Conservation (phyloP, 1,140 invertebrate species). For the Bombus affinis region DNA sequence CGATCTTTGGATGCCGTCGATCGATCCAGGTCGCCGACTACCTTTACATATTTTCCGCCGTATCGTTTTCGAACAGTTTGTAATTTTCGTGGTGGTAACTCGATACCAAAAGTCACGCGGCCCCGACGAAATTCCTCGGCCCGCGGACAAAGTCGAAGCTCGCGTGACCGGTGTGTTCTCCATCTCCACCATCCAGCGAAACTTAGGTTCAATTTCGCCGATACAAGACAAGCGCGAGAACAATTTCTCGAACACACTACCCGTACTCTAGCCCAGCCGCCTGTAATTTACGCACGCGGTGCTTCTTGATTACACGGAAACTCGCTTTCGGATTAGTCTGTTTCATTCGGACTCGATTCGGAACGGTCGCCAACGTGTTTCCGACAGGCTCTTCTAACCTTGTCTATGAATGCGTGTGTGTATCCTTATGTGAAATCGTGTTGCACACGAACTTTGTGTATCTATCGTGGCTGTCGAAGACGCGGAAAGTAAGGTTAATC, state of each 20-base stretch:
- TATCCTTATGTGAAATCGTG: constrained; percentile 15
- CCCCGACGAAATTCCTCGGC: not conserved
- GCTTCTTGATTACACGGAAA: not conserved
- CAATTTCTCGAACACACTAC: not conserved
- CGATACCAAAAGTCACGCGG: constrained; percentile 10
- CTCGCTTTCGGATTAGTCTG: not conserved
- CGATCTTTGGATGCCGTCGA: constrained; percentile 1
- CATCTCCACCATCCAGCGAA: constrained; percentile 7
- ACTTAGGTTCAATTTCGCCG: not conserved
- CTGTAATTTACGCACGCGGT: not conserved
- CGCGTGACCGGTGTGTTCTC: constrained; percentile 22
- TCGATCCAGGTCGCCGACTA: not conserved
- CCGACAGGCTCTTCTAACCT: not conserved
- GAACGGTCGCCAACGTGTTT: constrained; percentile 29
- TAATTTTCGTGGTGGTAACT: not conserved
- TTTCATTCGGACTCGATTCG: not conserved
- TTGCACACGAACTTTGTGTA: not conserved
- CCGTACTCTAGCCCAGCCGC: not conserved
- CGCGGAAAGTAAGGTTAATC: not conserved
- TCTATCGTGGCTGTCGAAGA: not conserved
- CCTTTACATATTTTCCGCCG: not conserved
- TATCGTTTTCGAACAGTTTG: constrained; percentile 9
- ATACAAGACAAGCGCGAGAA: constrained; percentile 4
- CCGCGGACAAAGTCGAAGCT: not conserved
- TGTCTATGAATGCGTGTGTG: not conserved